A percentile compares a stretch with the other conserved stretches of the same genome.
Conservation (phyloP, 2,797 vertebrate genomes). For the Kryptopterus vitreolus region DNA sequence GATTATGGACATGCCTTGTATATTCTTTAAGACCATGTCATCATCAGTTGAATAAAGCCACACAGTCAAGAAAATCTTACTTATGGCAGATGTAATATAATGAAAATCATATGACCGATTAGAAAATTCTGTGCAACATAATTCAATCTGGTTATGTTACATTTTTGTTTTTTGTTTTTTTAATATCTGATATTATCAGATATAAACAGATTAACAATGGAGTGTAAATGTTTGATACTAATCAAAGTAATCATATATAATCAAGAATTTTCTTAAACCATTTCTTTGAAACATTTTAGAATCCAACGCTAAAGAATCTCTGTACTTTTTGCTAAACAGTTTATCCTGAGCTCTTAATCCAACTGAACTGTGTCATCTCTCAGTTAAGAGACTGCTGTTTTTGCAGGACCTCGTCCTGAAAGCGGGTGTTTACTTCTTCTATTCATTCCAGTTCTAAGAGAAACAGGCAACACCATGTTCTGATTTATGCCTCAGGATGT, state of each 20-base stretch:
- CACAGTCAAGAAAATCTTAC: background rate
- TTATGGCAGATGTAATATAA: background rate
- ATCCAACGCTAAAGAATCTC: constrained; percentile 27
- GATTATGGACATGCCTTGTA: background rate
- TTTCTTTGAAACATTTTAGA: background rate
- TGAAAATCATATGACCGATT: background rate
- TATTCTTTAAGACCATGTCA: background rate
- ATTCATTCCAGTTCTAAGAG: constrained; percentile 51
- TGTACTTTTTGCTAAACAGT: constrained; percentile 45
- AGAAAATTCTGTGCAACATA: background rate
- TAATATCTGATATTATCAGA: too few species aligned
- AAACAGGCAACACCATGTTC: constrained; percentile 55
- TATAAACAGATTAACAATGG: background rate
- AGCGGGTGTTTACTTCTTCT: constrained; percentile 60
- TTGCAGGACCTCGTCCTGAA: constrained; percentile 42
- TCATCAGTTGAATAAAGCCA: background rate
- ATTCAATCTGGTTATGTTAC: background rate
- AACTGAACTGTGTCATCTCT: constrained; percentile 46
- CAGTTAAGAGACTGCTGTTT: constrained; percentile 53
- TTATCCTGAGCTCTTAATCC: constrained; percentile 36
- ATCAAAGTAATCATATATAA: background rate
- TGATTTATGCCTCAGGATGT: constrained; percentile 70
- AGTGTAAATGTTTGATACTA: background rate
- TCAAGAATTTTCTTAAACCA: background rate
- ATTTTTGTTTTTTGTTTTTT: background rate